phyloP scores from a whole-genome alignment of 2,113 vertebrate genomes.

The Anguilla rostrata region DNA sequence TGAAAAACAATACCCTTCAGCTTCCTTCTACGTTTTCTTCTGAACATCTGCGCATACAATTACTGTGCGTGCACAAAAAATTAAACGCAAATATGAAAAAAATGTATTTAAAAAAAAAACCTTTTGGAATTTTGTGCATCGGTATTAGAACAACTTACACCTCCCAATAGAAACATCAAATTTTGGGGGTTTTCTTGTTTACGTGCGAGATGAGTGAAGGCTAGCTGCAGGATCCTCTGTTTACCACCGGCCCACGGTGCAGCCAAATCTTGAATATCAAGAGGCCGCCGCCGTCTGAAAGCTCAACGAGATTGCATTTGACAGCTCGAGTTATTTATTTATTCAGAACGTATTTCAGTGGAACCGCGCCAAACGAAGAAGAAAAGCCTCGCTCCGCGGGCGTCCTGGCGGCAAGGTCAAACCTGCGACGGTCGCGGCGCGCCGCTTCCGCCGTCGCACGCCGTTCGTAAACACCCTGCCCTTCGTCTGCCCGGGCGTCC shows the following conservation, averaged over 20 bases:
- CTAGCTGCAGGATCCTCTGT: conserved; percentile 48
- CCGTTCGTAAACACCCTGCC: conserved; percentile 40
- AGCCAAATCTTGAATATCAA: conserved; percentile 62
- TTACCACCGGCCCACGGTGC: conserved; percentile 41
- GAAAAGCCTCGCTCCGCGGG: conserved; percentile 11
- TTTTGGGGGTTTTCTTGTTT: conserved; percentile 1
- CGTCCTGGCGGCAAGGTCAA: conserved; percentile 42
- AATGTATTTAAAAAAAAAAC: background rate
- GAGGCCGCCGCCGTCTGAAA: conserved; percentile 50
- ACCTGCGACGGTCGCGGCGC: conserved; percentile 40
- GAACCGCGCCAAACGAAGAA: conserved; percentile 46
- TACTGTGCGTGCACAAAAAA: background rate
- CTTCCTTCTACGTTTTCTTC: background rate
- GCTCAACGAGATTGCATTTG: conserved; percentile 48
- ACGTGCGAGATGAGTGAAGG: background rate
- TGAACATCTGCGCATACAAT: background rate
- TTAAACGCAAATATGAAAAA: no score
- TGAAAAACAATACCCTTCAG: background rate
- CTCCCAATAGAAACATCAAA: background rate
- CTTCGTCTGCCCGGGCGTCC: conserved; percentile 54
- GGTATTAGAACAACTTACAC: background rate
- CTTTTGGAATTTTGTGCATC: background rate
- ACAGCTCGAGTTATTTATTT: conserved; percentile 45
- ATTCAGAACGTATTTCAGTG: conserved; percentile 48
- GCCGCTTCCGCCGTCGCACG: conserved; percentile 38